Conservation (phyloP, 2,888 invertebrate genomes). For the Nezara viridula region DNA sequence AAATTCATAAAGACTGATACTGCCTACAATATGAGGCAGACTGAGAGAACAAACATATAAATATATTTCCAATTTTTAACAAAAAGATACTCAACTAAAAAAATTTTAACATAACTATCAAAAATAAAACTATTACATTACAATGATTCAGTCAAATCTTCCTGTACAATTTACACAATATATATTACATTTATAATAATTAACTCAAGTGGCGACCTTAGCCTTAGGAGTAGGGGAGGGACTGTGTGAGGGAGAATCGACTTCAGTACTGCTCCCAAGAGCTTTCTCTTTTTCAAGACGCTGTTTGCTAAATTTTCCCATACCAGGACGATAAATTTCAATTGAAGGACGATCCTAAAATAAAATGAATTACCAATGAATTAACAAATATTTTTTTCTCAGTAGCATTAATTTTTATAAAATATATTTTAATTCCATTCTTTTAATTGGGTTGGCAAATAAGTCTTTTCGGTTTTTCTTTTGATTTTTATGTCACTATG, state of each 20-base stretch:
- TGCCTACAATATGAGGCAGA: slow-evolving; percentile 44
- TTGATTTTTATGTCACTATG: no score
- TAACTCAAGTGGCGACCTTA: slow-evolving; percentile 56
- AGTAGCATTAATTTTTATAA: no score
- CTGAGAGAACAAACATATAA: slow-evolving; percentile 22
- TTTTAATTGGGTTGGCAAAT: no score
- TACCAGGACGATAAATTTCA: slow-evolving; percentile 91
- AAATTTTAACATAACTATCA: slow-evolving; percentile 47
- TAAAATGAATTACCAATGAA: neutral
- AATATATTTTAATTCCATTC: no score
- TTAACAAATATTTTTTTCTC: neutral
- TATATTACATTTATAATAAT: slow-evolving; percentile 14
- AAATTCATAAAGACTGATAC: neutral
- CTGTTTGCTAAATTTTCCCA: slow-evolving; percentile 83
- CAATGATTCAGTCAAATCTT: slow-evolving; percentile 47
- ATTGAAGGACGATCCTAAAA: slow-evolving; percentile 87
- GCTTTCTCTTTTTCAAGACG: slow-evolving; percentile 72
- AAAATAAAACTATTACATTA: slow-evolving; percentile 48
- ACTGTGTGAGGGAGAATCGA: slow-evolving; percentile 66
- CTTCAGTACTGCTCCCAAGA: slow-evolving; percentile 68
- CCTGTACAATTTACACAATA: slow-evolving; percentile 44
- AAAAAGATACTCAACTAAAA: slow-evolving; percentile 19
- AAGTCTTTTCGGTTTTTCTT: no score
- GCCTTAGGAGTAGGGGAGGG: slow-evolving; percentile 65
- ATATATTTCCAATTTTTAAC: slow-evolving; percentile 40